These are phyloP conservation scores for Pedetes capensis DNA, from an alignment of 2,113 vertebrate genomes.

Conservation along the genomic window DNA sequence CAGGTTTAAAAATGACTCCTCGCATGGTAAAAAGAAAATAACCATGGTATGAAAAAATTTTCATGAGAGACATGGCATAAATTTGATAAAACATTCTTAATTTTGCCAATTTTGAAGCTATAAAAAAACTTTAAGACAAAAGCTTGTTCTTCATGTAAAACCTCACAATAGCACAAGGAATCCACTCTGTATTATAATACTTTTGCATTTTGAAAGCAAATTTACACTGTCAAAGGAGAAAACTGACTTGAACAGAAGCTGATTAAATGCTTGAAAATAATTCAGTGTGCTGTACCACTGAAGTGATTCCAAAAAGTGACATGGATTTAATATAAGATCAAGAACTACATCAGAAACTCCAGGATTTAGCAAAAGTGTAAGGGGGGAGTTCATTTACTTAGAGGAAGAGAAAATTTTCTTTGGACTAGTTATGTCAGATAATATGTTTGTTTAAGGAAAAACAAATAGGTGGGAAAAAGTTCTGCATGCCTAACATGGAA, in stretches of 20 bases:
- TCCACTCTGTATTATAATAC: slow-evolving; percentile 14
- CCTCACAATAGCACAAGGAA: neutral
- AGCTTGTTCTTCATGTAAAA: slow-evolving; percentile 28
- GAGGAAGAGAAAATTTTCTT: slow-evolving; percentile 75
- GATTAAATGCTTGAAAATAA: slow-evolving; percentile 63
- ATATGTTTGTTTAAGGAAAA: slow-evolving; percentile 77
- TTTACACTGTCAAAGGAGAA: slow-evolving; percentile 34
- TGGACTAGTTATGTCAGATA: slow-evolving; percentile 72
- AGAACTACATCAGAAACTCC: slow-evolving; percentile 53
- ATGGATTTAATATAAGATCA: slow-evolving; percentile 52
- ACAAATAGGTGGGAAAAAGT: slow-evolving; percentile 79
- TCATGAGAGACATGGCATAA: neutral
- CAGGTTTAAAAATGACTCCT: neutral
- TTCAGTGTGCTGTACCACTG: slow-evolving; percentile 36
- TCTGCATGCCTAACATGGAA: slow-evolving; percentile 75
- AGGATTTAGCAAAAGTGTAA: slow-evolving; percentile 55
- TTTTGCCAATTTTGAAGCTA: neutral
- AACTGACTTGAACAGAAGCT: slow-evolving; percentile 60
- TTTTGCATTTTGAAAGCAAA: slow-evolving; percentile 49
- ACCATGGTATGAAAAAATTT: neutral
- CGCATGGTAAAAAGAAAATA: neutral
- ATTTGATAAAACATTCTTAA: neutral
- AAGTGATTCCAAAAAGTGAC: slow-evolving; percentile 63
- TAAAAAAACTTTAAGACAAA: neutral
- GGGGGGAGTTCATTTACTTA: slow-evolving; percentile 61